phyloP scores from a whole-genome alignment of 2,113 vertebrate species.

The Eolophus roseicapilla region DNA sequence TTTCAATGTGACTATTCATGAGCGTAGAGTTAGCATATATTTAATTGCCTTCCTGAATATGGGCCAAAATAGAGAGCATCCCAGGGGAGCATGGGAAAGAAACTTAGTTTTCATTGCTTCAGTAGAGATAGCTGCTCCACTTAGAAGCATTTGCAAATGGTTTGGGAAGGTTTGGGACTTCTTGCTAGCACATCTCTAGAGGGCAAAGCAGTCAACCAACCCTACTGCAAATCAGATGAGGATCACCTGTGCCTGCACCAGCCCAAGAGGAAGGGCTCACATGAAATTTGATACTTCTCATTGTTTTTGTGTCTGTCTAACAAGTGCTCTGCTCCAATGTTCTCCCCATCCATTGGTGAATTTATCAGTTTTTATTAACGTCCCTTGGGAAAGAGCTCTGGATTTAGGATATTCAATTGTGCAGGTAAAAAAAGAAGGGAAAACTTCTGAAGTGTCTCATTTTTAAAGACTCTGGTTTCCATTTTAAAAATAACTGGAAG shows the following conservation, averaged over 20 bases:
- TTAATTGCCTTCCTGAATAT: constrained; percentile 65
- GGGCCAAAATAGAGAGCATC: constrained; percentile 50
- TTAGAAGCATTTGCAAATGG: constrained; percentile 35
- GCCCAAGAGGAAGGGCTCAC: neutral
- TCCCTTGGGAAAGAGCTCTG: neutral
- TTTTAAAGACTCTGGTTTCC: neutral
- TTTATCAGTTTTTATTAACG: neutral
- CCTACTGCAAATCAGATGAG: neutral
- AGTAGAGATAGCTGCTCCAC: constrained; percentile 22
- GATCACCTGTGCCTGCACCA: fast-evolving
- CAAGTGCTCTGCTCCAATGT: neutral
- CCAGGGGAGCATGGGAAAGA: constrained; percentile 16
- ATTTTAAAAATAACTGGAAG: neutral
- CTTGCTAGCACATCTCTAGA: neutral
- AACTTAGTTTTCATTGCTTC: constrained; percentile 31
- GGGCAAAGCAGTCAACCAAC: neutral
- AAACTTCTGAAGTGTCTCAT: neutral
- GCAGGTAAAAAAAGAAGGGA: neutral
- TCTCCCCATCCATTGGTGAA: neutral
- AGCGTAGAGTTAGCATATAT: constrained; percentile 55
- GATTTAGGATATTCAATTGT: neutral
- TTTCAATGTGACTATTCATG: constrained; percentile 62
- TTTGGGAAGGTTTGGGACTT: constrained; percentile 25
- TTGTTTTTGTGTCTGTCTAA: neutral
- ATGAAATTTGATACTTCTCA: neutral